These are phyloP conservation scores for Chlorops oryzae DNA, from an alignment of 1,140 invertebrate genomes.

Conservation along the genomic window DNA sequence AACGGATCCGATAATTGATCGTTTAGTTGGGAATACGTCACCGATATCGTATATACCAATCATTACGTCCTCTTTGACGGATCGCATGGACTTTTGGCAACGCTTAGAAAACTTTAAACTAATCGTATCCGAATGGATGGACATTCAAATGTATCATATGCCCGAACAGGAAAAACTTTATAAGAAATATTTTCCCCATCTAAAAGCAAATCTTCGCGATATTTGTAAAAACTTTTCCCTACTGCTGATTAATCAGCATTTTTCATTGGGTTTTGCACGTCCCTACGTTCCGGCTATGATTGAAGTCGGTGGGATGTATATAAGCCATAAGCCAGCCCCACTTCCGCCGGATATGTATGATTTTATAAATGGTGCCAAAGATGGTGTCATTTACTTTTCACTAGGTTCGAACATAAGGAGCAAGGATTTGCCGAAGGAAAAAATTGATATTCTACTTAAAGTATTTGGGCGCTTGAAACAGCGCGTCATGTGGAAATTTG, in stretches of 20 bases:
- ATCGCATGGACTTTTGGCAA: slow-evolving; percentile 48
- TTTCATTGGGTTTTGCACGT: slow-evolving; percentile 24
- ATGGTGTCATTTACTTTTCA: slow-evolving; percentile 58
- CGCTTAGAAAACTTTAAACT: slow-evolving; percentile 37
- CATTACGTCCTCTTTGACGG: slow-evolving; percentile 27
- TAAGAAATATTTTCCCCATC: slow-evolving; percentile 28
- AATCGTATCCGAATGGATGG: background rate
- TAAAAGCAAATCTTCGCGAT: slow-evolving; percentile 17
- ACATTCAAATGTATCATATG: slow-evolving; percentile 14
- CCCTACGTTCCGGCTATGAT: slow-evolving; percentile 30
- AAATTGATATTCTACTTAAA: slow-evolving; percentile 51
- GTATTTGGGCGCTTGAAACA: slow-evolving; percentile 55
- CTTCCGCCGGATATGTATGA: slow-evolving; percentile 49
- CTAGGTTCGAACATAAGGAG: slow-evolving; percentile 58
- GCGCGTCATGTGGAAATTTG: slow-evolving; percentile 65
- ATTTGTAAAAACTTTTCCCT: slow-evolving; percentile 25
- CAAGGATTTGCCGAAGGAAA: slow-evolving; percentile 50
- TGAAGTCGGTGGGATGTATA: slow-evolving; percentile 55
- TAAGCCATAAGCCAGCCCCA: slow-evolving; percentile 38
- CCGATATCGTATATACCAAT: slow-evolving; percentile 43
- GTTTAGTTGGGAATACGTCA: slow-evolving; percentile 44
- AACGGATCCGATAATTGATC: slow-evolving; percentile 31
- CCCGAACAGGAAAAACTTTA: slow-evolving; percentile 16
- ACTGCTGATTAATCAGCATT: slow-evolving; percentile 35
- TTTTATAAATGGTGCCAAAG: slow-evolving; percentile 52